Conservation (phyloP, 64 coral and sea anemone species). For the Acropora tenuis region DNA sequence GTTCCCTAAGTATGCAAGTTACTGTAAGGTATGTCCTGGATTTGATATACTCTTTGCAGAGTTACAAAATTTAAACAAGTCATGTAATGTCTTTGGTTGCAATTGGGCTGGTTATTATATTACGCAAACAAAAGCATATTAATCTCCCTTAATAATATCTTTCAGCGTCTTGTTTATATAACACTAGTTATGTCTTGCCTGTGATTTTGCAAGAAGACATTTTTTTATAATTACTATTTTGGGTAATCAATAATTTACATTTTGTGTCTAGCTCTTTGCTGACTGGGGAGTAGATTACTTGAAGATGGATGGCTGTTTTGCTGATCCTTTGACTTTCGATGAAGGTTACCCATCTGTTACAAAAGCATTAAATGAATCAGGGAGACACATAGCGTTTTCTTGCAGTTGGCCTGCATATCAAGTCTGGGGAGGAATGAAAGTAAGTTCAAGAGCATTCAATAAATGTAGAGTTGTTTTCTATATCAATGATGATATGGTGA, state of each 20-base stretch:
- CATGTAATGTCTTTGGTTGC: too few species aligned
- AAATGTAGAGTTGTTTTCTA: too few species aligned
- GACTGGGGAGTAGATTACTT: conserved; percentile 95
- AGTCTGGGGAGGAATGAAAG: conserved; percentile 66
- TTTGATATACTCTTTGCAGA: too few species aligned
- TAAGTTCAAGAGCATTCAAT: neutral
- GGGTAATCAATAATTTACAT: neutral
- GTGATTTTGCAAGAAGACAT: neutral
- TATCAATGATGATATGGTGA: too few species aligned
- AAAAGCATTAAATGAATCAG: conserved; percentile 77
- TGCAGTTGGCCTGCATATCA: conserved; percentile 97
- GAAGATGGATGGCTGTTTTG: conserved; percentile 92
- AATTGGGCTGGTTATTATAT: too few species aligned
- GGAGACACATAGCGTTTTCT: conserved; percentile 87
- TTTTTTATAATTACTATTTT: too few species aligned
- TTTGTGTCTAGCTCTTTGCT: conserved; percentile 77
- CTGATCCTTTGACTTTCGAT: conserved; percentile 70
- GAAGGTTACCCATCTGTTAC: conserved; percentile 80
- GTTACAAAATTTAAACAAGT: too few species aligned
- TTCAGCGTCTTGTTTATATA: neutral
- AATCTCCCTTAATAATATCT: neutral
- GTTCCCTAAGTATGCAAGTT: too few species aligned
- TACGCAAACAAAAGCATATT: neutral
- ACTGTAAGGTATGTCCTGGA: too few species aligned
- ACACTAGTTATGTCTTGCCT: too few species aligned